A percentile compares a stretch with the other conserved stretches of the same genome.
Evolutionary conservation across 2,797 vertebrate genomes (phyloP).

Genomic region (Rhynchonycteris naso): DNA sequence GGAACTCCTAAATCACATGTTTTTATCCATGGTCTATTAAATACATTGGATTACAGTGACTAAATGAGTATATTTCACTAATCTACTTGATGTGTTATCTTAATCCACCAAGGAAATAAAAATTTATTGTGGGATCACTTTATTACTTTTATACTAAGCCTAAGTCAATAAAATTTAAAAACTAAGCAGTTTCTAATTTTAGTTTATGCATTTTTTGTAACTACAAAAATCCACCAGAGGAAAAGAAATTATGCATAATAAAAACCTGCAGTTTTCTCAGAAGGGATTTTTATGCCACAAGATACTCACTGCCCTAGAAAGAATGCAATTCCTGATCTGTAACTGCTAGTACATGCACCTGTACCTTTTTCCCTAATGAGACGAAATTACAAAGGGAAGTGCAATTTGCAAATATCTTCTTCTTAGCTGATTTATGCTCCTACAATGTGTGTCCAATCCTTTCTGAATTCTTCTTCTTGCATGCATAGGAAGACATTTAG

Average conservation of each 20-base stretch:
- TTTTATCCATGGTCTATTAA: background rate
- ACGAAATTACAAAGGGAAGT: slow-evolving; percentile 60
- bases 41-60: background rate
- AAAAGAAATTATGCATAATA: slow-evolving; percentile 28
- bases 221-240: background rate
- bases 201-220: slow-evolving; percentile 51
- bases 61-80: slow-evolving; percentile 3
- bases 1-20: background rate
- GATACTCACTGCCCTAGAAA: slow-evolving; percentile 31
- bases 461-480: slow-evolving; percentile 67
- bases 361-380: slow-evolving; percentile 65
- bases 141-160: slow-evolving; percentile 13
- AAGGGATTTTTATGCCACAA: background rate
- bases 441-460: slow-evolving; percentile 65
- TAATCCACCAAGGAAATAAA: slow-evolving; percentile 51
- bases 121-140: background rate
- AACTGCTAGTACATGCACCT: slow-evolving; percentile 32
- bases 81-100: slow-evolving; percentile 25
- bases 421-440: slow-evolving; percentile 61
- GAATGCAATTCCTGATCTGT: slow-evolving; percentile 58
- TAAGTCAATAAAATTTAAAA: slow-evolving; percentile 66
- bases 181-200: slow-evolving; percentile 74
- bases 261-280: slow-evolving; percentile 59
- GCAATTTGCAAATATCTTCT: slow-evolving; percentile 73
- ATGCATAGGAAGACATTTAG: slow-evolving; percentile 75